Conservation (phyloP, 2,797 vertebrate species). For the Botia kubotai region DNA sequence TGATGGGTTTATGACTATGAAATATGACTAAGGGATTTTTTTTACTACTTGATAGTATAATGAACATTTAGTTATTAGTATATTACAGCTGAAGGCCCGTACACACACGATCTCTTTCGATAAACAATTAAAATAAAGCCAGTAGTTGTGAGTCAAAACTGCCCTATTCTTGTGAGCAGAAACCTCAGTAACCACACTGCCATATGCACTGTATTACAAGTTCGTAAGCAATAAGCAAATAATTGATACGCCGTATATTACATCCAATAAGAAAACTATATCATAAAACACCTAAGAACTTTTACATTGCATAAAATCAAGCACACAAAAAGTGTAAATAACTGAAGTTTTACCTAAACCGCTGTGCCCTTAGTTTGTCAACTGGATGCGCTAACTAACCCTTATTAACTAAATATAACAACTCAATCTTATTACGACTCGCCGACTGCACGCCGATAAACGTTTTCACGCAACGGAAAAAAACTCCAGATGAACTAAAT, state of each 20-base stretch:
- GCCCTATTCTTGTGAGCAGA: constrained; percentile 39
- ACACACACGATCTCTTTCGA: constrained; percentile 15
- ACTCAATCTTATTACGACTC: background rate
- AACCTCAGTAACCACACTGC: constrained; percentile 45
- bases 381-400: background rate
- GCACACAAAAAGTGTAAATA: background rate
- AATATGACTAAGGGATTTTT: constrained; percentile 1
- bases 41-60: background rate
- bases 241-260: constrained; percentile 31
- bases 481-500: constrained; percentile 4
- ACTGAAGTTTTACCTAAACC: background rate
- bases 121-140: background rate
- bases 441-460: background rate
- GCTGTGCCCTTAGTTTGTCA: background rate
- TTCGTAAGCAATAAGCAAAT: constrained; percentile 46
- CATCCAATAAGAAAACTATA: constrained; percentile 1
- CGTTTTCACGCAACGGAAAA: constrained; percentile 25
- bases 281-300: constrained; percentile 21
- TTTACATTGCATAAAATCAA: constrained; percentile 4
- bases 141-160: constrained; percentile 16
- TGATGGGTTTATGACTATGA: background rate
- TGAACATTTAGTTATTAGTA: background rate
- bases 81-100: constrained; percentile 21
- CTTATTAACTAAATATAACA: background rate
- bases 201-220: constrained; percentile 44